Evolutionary conservation across 2,888 invertebrate species (phyloP).

Genomic region (Nomada ruficornis): DNA sequence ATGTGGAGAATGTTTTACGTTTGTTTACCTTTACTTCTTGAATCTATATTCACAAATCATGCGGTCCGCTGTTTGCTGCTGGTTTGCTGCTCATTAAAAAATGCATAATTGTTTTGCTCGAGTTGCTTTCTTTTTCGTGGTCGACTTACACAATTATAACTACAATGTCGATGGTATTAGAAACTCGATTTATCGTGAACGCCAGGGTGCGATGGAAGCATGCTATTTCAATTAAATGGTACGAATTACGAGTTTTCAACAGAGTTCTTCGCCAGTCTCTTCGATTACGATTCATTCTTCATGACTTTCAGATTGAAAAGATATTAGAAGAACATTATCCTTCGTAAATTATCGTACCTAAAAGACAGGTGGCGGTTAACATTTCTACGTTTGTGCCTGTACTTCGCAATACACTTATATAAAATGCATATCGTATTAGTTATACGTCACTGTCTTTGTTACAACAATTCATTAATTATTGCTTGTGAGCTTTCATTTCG

Average conservation of each 20-base stretch:
- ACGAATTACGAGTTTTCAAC: background rate
- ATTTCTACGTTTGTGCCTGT: no score
- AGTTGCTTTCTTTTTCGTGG: background rate
- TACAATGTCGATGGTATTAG: background rate
- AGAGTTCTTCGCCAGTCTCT: background rate
- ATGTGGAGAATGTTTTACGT: background rate
- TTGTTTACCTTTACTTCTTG: background rate
- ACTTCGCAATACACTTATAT: no score
- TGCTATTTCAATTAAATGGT: background rate
- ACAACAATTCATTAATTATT: background rate
- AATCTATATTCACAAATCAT: background rate
- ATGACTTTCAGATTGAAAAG: background rate
- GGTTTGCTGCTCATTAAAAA: background rate
- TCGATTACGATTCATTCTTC: background rate
- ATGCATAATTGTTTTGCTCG: background rate
- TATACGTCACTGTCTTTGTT: background rate
- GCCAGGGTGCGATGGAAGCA: background rate
- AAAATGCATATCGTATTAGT: no score
- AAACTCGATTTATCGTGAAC: background rate
- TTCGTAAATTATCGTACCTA: background rate
- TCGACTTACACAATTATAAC: background rate
- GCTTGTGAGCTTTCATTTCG: conserved; percentile 1
- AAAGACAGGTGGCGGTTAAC: no score
- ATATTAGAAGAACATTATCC: background rate
- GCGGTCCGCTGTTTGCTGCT: background rate